Percentiles rank a stretch among this genome's conserved stretches.
These are phyloP conservation scores for Alaudala cheleensis DNA, from an alignment of 2,113 vertebrate species.

Conservation along the genomic window DNA sequence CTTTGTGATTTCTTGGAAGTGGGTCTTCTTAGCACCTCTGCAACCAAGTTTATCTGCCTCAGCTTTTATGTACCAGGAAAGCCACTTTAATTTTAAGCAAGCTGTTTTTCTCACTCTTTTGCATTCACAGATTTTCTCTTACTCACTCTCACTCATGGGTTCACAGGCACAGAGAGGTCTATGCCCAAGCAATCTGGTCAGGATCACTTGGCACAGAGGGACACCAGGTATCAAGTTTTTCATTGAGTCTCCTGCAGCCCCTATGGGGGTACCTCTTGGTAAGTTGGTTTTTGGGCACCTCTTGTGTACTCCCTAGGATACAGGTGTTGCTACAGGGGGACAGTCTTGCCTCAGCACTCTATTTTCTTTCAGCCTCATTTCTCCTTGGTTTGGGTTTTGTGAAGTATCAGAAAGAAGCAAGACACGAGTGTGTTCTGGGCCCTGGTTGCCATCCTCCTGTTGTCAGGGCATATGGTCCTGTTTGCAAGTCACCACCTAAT, in stretches of 20 bases:
- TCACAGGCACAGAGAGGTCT: neutral
- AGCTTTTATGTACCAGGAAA: neutral
- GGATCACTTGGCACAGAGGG: neutral
- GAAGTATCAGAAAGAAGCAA: neutral
- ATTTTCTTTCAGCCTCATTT: neutral
- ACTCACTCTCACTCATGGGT: neutral
- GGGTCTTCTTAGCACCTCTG: neutral
- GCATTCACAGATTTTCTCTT: neutral
- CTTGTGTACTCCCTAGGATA: neutral
- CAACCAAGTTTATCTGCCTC: neutral
- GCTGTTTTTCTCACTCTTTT: neutral
- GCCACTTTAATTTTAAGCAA: neutral
- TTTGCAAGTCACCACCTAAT: neutral
- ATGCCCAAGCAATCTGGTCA: neutral
- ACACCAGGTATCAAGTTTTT: neutral
- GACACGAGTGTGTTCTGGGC: neutral
- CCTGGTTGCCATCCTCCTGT: neutral
- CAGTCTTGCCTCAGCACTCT: neutral
- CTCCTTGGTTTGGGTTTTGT: neutral
- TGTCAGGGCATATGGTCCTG: neutral
- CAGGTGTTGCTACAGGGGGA: neutral
- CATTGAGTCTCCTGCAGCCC: neutral
- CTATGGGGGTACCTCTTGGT: neutral
- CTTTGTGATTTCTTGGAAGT: neutral
- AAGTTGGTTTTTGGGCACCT: neutral